phyloP scores from a whole-genome alignment of 2,797 vertebrate species.

The Cyprinella venusta region DNA sequence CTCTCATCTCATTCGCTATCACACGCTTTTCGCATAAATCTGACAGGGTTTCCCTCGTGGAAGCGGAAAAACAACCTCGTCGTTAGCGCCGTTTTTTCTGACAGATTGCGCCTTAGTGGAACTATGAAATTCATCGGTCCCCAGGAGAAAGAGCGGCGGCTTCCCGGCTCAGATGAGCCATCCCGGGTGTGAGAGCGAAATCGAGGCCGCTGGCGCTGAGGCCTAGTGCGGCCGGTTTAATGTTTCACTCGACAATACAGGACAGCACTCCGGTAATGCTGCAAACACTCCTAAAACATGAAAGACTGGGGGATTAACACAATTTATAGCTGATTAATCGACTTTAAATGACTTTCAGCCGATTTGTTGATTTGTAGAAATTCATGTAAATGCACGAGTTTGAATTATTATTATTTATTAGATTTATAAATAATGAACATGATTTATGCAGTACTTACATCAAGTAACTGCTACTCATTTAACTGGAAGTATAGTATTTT shows the following conservation, averaged over 20 bases:
- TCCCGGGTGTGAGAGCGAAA: conserved; percentile 47
- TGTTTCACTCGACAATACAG: conserved; percentile 6
- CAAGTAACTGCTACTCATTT: neutral
- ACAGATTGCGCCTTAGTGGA: conserved; percentile 29
- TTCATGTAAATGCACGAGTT: neutral
- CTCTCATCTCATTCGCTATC: neutral
- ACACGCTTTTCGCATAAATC: neutral
- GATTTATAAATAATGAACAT: no score
- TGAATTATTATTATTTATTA: neutral
- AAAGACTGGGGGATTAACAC: neutral
- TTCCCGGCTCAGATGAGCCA: conserved; percentile 13
- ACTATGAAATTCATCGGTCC: conserved; percentile 52
- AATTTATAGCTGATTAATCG: neutral
- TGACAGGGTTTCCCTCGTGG: neutral
- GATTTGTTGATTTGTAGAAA: neutral
- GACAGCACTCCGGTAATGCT: conserved; percentile 29
- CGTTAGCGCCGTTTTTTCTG: neutral
- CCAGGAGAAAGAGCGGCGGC: conserved; percentile 35
- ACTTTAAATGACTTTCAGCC: neutral
- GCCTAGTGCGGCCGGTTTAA: conserved; percentile 19
- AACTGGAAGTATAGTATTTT: neutral
- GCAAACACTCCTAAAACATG: neutral
- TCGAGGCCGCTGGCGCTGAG: conserved; percentile 53
- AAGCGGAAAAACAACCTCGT: neutral
- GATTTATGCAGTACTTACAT: neutral